These are phyloP conservation scores for Ostrea edulis DNA, from an alignment of 1,140 invertebrate species.

Conservation along the genomic window DNA sequence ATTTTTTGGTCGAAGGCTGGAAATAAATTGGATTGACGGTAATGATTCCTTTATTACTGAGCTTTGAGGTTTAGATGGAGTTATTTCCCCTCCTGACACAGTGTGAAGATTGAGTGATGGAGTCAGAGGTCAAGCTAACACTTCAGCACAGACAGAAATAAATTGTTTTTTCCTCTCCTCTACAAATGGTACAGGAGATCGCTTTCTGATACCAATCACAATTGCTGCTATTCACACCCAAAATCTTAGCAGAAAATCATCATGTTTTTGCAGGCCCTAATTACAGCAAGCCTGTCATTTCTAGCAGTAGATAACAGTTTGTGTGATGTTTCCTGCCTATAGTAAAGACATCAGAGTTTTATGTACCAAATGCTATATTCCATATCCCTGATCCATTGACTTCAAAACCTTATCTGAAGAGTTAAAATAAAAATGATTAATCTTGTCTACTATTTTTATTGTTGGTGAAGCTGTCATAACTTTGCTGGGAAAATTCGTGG, in stretches of 20 bases:
- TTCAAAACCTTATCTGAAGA: slow-evolving; percentile 4
- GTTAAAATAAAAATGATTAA: slow-evolving; percentile 35
- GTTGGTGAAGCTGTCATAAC: slow-evolving; percentile 13
- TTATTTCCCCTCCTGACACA: slow-evolving; percentile 24
- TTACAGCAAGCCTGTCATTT: slow-evolving; percentile 9
- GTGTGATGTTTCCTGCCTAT: slow-evolving; percentile 26
- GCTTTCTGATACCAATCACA: slow-evolving; percentile 31
- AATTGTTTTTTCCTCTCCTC: slow-evolving; percentile 37
- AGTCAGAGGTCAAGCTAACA: slow-evolving; percentile 22
- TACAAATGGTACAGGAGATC: slow-evolving; percentile 36
- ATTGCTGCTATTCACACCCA: slow-evolving; percentile 36
- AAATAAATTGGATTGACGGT: slow-evolving; percentile 29
- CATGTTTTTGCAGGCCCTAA: slow-evolving; percentile 34
- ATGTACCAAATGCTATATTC: slow-evolving; percentile 27
- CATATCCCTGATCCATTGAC: slow-evolving; percentile 1
- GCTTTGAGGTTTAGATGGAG: slow-evolving; percentile 2
- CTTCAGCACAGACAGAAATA: slow-evolving; percentile 36
- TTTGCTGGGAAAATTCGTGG: slow-evolving; percentile 21
- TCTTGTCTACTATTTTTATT: slow-evolving; percentile 28
- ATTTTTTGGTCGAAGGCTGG: slow-evolving; percentile 13
- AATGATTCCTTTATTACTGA: slow-evolving; percentile 30
- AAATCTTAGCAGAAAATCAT: slow-evolving; percentile 36
- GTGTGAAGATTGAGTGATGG: slow-evolving; percentile 30
- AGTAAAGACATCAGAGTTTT: slow-evolving; percentile 15
- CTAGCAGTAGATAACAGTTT: slow-evolving; percentile 20